Conservation (phyloP, 2,797 vertebrate species). For the Pachyuromys duprasi region DNA sequence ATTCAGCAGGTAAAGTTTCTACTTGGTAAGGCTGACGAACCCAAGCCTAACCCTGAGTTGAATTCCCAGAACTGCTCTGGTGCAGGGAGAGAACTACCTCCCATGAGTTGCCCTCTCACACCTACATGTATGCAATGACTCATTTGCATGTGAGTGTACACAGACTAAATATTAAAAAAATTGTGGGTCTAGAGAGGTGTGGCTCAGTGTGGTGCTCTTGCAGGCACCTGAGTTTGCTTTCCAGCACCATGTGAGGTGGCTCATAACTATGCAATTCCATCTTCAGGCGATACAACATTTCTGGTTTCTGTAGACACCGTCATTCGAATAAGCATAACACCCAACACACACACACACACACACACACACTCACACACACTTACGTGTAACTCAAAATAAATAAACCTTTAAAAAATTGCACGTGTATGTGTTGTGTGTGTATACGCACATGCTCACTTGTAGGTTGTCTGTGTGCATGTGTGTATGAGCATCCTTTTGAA, state of each 20-base stretch:
- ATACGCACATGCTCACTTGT: not conserved
- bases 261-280: not conserved
- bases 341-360: not conserved
- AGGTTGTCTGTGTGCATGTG: not conserved
- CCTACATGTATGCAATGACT: not conserved
- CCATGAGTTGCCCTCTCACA: not conserved
- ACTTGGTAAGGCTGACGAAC: not conserved
- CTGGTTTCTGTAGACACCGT: not conserved
- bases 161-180: not conserved
- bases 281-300: no score
- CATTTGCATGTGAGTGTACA: not conserved
- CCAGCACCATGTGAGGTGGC: not conserved
- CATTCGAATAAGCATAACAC: not conserved
- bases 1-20: not conserved
- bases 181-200: not conserved
- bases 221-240: not conserved
- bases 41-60: not conserved
- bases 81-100: not conserved
- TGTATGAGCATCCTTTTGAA: not conserved
- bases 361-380: not conserved
- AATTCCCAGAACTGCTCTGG: not conserved
- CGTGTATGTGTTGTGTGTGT: not conserved
- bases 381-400: not conserved
- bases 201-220: not conserved
- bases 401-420: not conserved